These are phyloP conservation scores for Drosophila paucipuncta DNA, from an alignment of 2,888 invertebrate genomes.

Conservation along the genomic window DNA sequence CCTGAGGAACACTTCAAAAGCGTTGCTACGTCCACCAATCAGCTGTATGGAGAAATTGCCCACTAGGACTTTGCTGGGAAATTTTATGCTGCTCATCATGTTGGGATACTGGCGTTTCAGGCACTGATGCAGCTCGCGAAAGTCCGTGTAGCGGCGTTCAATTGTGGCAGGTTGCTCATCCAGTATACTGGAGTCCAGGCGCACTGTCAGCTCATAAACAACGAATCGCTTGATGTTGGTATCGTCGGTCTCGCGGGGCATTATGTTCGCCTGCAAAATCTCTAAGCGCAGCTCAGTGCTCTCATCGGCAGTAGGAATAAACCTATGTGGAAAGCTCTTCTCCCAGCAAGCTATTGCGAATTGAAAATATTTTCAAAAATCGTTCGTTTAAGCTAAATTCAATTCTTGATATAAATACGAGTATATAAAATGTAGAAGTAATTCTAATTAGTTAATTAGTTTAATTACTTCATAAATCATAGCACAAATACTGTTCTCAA, in stretches of 20 bases:
- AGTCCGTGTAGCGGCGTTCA: slow-evolving; percentile 91
- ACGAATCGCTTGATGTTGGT: slow-evolving; percentile 88
- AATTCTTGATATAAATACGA: neutral
- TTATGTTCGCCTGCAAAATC: slow-evolving; percentile 89
- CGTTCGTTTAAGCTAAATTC: neutral
- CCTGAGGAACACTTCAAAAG: slow-evolving; percentile 88
- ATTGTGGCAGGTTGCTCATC: slow-evolving; percentile 89
- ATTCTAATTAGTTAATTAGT: neutral
- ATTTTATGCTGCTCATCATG: slow-evolving; percentile 86
- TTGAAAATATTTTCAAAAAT: neutral
- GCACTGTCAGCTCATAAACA: slow-evolving; percentile 89
- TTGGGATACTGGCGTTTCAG: slow-evolving; percentile 88
- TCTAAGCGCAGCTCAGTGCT: slow-evolving; percentile 86
- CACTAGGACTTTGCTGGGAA: slow-evolving; percentile 90
- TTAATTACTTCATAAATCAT: neutral
- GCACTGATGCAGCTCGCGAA: slow-evolving; percentile 88
- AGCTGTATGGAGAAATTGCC: slow-evolving; percentile 90
- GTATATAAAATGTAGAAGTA: neutral
- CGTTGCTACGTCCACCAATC: slow-evolving; percentile 88
- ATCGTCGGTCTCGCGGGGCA: slow-evolving; percentile 87
- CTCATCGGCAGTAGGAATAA: slow-evolving; percentile 76
- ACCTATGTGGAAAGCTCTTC: slow-evolving; percentile 59
- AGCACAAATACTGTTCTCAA: neutral
- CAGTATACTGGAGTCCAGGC: slow-evolving; percentile 86
- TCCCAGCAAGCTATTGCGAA: slow-evolving; percentile 82